These are phyloP conservation scores for Intellagama lesueurii DNA, from an alignment of 2,797 vertebrate genomes.

Conservation along the genomic window DNA sequence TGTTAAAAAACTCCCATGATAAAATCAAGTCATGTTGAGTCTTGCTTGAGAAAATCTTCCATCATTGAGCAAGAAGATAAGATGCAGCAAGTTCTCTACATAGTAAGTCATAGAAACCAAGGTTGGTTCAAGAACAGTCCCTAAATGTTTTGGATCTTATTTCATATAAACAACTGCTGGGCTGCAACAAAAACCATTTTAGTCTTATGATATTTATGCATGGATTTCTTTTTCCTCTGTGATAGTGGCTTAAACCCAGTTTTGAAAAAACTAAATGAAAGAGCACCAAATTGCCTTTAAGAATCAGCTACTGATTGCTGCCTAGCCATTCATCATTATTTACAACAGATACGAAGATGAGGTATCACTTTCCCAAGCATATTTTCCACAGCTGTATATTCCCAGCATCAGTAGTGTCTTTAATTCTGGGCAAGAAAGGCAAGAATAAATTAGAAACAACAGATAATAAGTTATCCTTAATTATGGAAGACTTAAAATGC, in stretches of 20 bases:
- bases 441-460: slow-evolving; percentile 25
- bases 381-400: slow-evolving; percentile 29
- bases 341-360: slow-evolving; percentile 9
- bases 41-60: neutral
- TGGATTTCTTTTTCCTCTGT: neutral
- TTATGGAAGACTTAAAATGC: neutral
- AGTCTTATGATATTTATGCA: neutral
- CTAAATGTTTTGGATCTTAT: neutral
- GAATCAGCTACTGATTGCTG: slow-evolving; percentile 32
- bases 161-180: neutral
- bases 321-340: slow-evolving; percentile 21
- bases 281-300: slow-evolving; percentile 18
- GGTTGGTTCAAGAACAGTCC: neutral
- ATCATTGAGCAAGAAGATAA: neutral
- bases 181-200: neutral
- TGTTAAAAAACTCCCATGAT: no score
- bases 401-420: slow-evolving; percentile 8
- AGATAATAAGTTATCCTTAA: slow-evolving; percentile 18
- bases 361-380: neutral
- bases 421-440: neutral
- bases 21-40: neutral
- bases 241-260: neutral
- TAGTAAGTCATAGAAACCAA: neutral
- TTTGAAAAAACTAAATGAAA: neutral
- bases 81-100: neutral